Evolutionary conservation across 2,797 vertebrate genomes (phyloP), one percentile per base, ranked within the genome.

Genomic region (Anguilla megastoma): DNA sequence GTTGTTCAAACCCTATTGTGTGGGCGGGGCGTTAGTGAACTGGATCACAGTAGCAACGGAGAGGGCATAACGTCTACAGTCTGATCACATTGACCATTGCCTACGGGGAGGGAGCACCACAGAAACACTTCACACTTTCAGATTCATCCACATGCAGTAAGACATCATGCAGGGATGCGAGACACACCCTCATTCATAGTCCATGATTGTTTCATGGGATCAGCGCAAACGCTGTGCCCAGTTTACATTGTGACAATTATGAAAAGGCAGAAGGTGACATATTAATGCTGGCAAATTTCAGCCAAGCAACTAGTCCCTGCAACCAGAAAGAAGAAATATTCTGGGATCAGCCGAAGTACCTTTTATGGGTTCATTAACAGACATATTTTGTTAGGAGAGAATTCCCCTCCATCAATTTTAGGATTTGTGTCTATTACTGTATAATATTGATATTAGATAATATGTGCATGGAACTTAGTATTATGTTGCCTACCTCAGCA

Each of bases 191-290:
- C 14, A 79, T 18, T 1, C 18, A 18, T 18, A 45, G 74, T 36
- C 74, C 36, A 79, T 36, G 74, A 79, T 3, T 12, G 16, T 79
- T 79, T 79, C 4, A 45, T 79, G 74, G 74, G 74, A 79, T 79
- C 74, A 79, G 74, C 74, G 21, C 74, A 79, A 79, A 41, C 6
- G 48, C 7, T 84, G 9, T 10, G 82, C 82, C 54, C 48, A 52
- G 54, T 56, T 84, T 84, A 54, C 52, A 52, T 84, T 84, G 8
- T 52, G n/a, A 84, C 24, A 84, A 24, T 84, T 36, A 79, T 21
- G 18, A 45, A 21, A 79, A 33, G 33, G 30, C 74, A 41, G 74
- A 79, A 79, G 74, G 30, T 79, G 74, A 45, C 10, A 79, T 79
- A 41, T 41, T 79, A 79, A 33, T 7, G 33, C 74, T 41, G 74